These are phyloP conservation scores for Pipistrellus kuhlii DNA, from an alignment of 2,797 vertebrate species.

Conservation along the genomic window DNA sequence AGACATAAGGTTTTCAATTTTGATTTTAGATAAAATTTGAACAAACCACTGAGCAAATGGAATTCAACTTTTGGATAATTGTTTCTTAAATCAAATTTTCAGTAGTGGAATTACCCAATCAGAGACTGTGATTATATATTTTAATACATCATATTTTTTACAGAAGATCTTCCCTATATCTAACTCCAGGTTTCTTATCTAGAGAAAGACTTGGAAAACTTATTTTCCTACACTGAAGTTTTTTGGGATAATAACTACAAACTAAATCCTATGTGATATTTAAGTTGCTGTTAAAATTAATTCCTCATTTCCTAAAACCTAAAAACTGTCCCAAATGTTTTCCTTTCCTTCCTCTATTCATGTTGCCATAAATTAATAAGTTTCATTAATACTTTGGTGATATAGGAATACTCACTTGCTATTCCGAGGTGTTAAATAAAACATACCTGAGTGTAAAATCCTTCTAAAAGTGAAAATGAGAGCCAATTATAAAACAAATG, in stretches of 20 bases:
- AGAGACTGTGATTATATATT: not conserved
- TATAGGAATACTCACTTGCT: not conserved
- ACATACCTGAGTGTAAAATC: constrained; percentile 8
- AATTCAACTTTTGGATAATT: not conserved
- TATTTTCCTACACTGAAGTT: not conserved
- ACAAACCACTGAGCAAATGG: not conserved
- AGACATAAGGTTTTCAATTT: not conserved
- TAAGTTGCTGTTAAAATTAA: not conserved
- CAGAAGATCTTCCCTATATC: not conserved
- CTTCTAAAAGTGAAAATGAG: constrained; percentile 57
- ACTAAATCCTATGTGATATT: not conserved
- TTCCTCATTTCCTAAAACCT: not conserved
- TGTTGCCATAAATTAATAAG: not conserved
- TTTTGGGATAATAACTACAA: not conserved
- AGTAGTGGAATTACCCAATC: not conserved
- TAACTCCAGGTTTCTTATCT: not conserved
- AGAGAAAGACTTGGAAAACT: not conserved
- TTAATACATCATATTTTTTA: not conserved
- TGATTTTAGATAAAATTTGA: not conserved
- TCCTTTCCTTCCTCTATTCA: not conserved
- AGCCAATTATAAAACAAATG: constrained; percentile 53
- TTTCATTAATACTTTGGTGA: not conserved
- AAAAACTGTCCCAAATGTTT: not conserved
- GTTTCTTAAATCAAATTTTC: constrained; percentile 28
- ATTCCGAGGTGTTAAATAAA: constrained; percentile 57